Evolutionary conservation across 2,888 invertebrate genomes (phyloP), one percentile per base, ranked within the genome.

Genomic region (Biston stratarius): DNA sequence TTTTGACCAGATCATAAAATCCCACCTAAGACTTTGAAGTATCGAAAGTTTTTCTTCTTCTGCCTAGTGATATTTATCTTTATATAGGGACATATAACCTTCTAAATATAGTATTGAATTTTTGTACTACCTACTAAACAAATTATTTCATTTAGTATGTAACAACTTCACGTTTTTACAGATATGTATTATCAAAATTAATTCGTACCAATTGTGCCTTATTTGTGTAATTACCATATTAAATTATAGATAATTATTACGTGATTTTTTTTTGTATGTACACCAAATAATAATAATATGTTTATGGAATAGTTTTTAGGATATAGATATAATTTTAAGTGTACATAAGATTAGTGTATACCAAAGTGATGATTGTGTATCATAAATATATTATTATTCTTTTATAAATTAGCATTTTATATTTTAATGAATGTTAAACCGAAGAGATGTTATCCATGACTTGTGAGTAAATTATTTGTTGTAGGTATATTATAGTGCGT

Each of bases 301-400:
- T n/a, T 79, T 79, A 77, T 34, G 34, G 6, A 49, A 24, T 33
- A 33, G 24, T 34, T 76, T 74, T 74, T 72, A 58, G 36, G 15
- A 9, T 44, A 42, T 9, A 34, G 33, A 33, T 61, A 77, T 74
- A 79, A 79, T 79, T 64, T 14, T 53, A 61, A 57, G 56, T 68
- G 67, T 68, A 73, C 66, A 74, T 70, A 69, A 36, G 56, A 44
- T 72, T 73, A 69, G 71, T 71, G 59, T 67, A 59, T 79, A 85
- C 88, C 88, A 88, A 89, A 89, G 88, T n/a, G n/a, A n/a, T n/a
- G 81, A 66, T 69, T 64, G 58, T 84, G 78, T 33, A 81, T 80
- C 73, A 76, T 80, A 78, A 76, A 78, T 76, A 77, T 81, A 80
- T 78, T 79, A 78, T 75, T 77, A 55, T 63, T 49, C 68, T 74